Base-by-base conservation (phyloP, 2,797 vertebrate genomes). In the Gymnoscopelus microlampas region DNA sequence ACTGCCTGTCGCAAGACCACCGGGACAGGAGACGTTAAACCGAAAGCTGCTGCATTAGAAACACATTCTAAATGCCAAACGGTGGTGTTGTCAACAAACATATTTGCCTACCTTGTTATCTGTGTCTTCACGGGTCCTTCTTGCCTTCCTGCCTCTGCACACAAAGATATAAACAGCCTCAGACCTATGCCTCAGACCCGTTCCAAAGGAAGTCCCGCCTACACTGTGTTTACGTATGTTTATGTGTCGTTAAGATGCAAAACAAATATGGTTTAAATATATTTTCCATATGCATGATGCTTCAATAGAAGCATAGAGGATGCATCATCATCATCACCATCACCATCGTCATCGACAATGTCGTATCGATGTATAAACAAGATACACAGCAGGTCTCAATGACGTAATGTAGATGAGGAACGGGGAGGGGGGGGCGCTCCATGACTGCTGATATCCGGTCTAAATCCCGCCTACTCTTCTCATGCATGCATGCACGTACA, bases 191-290 rank as follows among this genome's bases (percentile, higher is more conserved):
- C 71, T 14, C 39, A 53, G 74, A 63, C 72, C 19, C 5, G 70
- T 60, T 14, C 3, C 23, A n/a, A 39, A 79, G 78, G 85, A 89
- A 88, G 90, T 88, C 87, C 89, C 86, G 89, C 89, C 90, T 85
- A n/a, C 55, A 72, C 51, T 32, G 57, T 11, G 14, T 13, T 23
- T 14, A 24, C 14, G 15, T 32, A 54, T 11, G 14, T 13, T 23
- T 14, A 24, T n/a, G 15, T 23, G 11, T 4, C 19, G 1, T 1
- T 19, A 19, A 19, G 19, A 19, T 19, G 19, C 19, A 19, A 19
- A 19, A 19, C n/a, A 19, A 1, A 19, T 19, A 19, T 19, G 19
- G 19, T 19, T 19, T 19, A 19, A 19, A 19, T 19, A 19, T 19
- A 19, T 19, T 44, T 63, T 53, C 54, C 24, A 24, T 32, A 47